Evolutionary conservation across 2,113 vertebrate species (phyloP).

Genomic region (Camelus dromedarius): DNA sequence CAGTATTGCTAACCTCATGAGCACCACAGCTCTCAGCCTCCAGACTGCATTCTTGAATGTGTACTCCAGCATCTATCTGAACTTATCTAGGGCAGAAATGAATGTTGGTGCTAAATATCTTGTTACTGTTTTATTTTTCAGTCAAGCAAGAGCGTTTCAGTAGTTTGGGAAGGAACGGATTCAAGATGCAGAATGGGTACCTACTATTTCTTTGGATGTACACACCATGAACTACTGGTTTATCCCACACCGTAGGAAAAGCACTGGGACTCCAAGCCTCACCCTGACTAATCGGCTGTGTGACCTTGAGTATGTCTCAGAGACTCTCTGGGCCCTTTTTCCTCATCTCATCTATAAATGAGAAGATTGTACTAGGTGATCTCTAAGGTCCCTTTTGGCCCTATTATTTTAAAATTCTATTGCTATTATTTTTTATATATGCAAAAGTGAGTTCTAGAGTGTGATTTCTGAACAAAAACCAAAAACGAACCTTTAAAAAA

Average conservation of each 20-base stretch:
- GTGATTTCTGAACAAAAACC: neutral
- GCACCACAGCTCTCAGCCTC: neutral
- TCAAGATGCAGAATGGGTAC: neutral
- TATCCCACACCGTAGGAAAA: neutral
- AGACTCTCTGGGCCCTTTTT: neutral
- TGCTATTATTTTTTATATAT: neutral
- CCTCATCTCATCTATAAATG: neutral
- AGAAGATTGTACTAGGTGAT: neutral
- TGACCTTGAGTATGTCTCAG: neutral
- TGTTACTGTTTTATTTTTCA: slow-evolving; percentile 16
- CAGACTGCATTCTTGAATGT: neutral
- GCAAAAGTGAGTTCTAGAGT: neutral
- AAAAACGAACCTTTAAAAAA: neutral
- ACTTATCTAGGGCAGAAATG: neutral
- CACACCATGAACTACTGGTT: neutral
- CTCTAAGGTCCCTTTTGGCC: neutral
- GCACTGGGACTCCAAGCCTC: neutral
- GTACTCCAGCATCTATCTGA: neutral
- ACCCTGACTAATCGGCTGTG: neutral
- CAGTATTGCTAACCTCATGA: neutral
- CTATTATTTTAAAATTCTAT: neutral
- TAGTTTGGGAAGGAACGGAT: neutral
- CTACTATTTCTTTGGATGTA: neutral
- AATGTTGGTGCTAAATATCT: neutral
- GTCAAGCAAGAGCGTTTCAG: neutral